These are phyloP conservation scores for Apostichopus japonicus DNA, from an alignment of 35 echinoderm and acorn worm genomes.

Conservation along the genomic window DNA sequence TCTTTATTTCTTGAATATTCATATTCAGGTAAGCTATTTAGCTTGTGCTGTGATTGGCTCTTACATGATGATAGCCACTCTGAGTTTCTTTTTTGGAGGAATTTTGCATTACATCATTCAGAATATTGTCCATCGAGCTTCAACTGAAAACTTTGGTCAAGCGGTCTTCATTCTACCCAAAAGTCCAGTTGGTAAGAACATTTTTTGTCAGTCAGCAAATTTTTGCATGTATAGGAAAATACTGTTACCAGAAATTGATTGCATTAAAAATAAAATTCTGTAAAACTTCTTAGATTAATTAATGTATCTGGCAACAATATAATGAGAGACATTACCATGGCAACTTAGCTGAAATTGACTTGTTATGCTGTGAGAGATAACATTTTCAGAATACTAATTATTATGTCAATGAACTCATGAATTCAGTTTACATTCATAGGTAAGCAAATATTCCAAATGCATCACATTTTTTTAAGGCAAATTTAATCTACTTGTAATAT, in stretches of 20 bases:
- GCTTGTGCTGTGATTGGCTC: conserved; percentile 70
- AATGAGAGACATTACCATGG: too few species aligned
- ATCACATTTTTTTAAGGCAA: too few species aligned
- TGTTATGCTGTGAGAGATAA: too few species aligned
- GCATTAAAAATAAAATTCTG: neutral
- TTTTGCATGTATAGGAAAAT: neutral
- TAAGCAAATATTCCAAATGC: too few species aligned
- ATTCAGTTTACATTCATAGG: too few species aligned
- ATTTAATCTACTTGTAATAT: too few species aligned
- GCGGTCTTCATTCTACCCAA: conserved; percentile 59
- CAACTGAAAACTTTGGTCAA: conserved; percentile 49
- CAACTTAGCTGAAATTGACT: too few species aligned
- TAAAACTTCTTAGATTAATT: neutral
- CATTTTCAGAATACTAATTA: too few species aligned
- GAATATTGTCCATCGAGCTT: conserved; percentile 71
- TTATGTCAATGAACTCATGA: too few species aligned
- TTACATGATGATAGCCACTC: conserved; percentile 64
- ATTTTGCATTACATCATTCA: conserved; percentile 74
- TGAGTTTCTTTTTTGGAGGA: conserved; percentile 76
- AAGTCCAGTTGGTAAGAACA: conserved; percentile 62
- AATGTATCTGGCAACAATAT: too few species aligned
- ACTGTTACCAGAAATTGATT: neutral
- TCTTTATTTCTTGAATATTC: neutral
- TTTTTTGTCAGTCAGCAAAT: neutral
- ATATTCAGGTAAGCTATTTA: conserved; percentile 74